Base-by-base conservation (phyloP, 1,140 invertebrate species). In the Sipha flava region DNA sequence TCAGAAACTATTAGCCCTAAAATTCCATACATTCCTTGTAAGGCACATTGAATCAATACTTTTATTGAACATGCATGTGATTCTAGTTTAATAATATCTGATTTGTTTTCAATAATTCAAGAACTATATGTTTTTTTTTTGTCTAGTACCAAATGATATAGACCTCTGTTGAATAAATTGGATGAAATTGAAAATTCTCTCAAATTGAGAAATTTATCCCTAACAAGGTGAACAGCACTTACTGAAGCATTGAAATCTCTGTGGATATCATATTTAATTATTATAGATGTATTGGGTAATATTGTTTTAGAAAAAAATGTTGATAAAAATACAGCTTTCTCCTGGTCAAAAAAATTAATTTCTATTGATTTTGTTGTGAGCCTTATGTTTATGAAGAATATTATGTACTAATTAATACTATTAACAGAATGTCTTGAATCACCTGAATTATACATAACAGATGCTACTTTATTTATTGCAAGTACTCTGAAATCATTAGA, bases 1-100 rank as follows among this genome's bases (percentile, higher is more conserved):
- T 79, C 59, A 52, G 77, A 79, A 14, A 16, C 23, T 23, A 16
- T 62, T 14, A 21, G 54, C 45, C 31, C 29, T 40, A 64, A 16
- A 43, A 62, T 79, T 43, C 59, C 77, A 26, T 79, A 64, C 31
- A 64, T 79, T 66, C 77, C 77, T 45, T 79, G 77, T 79, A 57
- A 79, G 23, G 57, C 40, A 1, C 77, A 79, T 64, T 23, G 59
- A 31, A 64, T 47, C 40, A 79, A 66, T 47, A 79, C 57, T 43
- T 37, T 31, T 45, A 40, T 66, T 45, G 77, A 66, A 21, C 43
- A 62, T 45, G n/a, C 37, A 18, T 79, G 57, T 59, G 26, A 66
- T 37, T 40, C 75, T 12, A 79, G 54, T 45, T 31, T 59, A 26
- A 59, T 59, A 26, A 59, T 79, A 40, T 29, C 12, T 29, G 23